These are phyloP conservation scores for Mesorhabditis belari DNA, from an alignment of 2,888 invertebrate genomes.

Conservation along the genomic window DNA sequence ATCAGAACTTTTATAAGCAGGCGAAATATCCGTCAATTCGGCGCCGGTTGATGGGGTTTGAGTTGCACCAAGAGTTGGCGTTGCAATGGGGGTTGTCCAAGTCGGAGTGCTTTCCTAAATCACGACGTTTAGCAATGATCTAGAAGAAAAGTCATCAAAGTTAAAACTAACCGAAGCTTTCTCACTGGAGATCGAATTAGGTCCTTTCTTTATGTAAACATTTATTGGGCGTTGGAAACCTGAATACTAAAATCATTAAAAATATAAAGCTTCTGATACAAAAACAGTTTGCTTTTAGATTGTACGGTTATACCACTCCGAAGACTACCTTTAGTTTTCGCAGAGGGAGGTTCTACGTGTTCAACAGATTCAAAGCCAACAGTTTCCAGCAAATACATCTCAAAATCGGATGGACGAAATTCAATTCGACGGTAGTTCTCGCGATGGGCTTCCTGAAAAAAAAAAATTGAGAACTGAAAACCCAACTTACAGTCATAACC, in stretches of 20 bases:
- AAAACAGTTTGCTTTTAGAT: neutral
- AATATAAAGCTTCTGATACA: neutral
- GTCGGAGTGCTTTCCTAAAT: too few species aligned
- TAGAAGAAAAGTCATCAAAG: too few species aligned
- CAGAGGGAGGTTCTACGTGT: slow-evolving; percentile 32
- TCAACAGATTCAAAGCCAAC: slow-evolving; percentile 44
- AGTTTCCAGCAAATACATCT: slow-evolving; percentile 71
- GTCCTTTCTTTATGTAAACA: slow-evolving; percentile 28
- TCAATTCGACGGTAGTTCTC: slow-evolving; percentile 72
- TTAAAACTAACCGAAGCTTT: too few species aligned
- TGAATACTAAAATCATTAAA: slow-evolving; percentile 5
- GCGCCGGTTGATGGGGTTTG: neutral
- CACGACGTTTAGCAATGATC: too few species aligned
- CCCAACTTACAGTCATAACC: slow-evolving; percentile 30
- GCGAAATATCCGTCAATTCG: neutral
- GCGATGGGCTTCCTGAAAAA: slow-evolving; percentile 33
- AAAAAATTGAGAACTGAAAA: neutral
- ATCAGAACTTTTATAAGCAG: too few species aligned
- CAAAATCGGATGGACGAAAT: slow-evolving; percentile 83
- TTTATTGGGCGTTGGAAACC: slow-evolving; percentile 34
- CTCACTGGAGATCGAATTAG: too few species aligned
- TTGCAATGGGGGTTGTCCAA: too few species aligned
- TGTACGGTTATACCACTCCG: neutral
- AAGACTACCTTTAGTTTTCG: slow-evolving; percentile 33
- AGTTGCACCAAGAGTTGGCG: too few species aligned